Base-by-base conservation (phyloP, 2,888 invertebrate genomes). In the Apotomis turbidana region DNA sequence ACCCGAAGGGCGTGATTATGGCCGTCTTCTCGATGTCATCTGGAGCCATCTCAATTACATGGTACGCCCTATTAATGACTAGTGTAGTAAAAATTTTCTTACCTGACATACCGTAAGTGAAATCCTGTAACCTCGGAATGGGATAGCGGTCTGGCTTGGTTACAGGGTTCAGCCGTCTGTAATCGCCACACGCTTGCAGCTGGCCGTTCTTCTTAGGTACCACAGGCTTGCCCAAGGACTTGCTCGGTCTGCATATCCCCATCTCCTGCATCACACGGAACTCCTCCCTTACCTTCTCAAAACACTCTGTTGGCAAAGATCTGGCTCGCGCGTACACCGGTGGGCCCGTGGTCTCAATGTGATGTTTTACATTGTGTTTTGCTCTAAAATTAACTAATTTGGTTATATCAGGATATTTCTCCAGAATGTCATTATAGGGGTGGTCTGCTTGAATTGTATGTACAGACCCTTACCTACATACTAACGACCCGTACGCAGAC, bases 111-210 rank as follows among this genome's bases (percentile, higher is more conserved):
- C 36, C 36, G 9, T 57, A 4, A 36, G 36, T 36, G 12, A 36
- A 27, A 12, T 8, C 36, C 9, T 36, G 57, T 41, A 41, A 6
- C 41, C 41, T 41, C 2, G 41, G 41, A 41, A 41, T 41, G 13
- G 15, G 54, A 15, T 15, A 55, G 4, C 3, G 54, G 15, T 13
- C 54, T 15, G 15, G 54, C 15, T 55, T 74, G 0, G 85, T 85
- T 27, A 72, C 68, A 0, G 78, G 67, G 70, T 86, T 89, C 0
- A 86, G 76, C 0, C 64, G 57, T 1, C 87, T 70, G 13, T 74
- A 74, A 38, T 68, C 74, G 15, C 15, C 15, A 15, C 15, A 70
- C 0, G 62, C 46, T 6, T 70, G 58, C 3, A 70, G 5, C 4
- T 68, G 63, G 10, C 74, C 68, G n/a, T 71, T 71, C 13, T 68